phyloP scores from a whole-genome alignment of 2,888 invertebrate genomes.

The Acleris emargana region DNA sequence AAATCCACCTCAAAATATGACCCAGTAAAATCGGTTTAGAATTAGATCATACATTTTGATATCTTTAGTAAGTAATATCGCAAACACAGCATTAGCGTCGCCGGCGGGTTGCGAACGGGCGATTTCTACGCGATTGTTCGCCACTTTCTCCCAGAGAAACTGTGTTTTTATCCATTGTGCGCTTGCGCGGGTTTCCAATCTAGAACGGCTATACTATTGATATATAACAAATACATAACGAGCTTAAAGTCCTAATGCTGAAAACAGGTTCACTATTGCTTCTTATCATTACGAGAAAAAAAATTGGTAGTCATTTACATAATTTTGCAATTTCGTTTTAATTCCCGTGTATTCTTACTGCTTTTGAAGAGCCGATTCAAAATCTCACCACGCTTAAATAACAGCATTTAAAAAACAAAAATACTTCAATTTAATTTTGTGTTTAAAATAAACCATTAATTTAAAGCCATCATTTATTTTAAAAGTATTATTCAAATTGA shows the following conservation, averaged over 20 bases:
- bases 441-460: no score
- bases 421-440: no score
- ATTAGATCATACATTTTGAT: no score
- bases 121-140: constrained; percentile 64
- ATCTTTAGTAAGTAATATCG: not conserved
- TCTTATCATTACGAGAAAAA: no score
- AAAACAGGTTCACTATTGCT: no score
- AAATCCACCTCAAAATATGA: no score
- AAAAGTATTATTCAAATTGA: not conserved
- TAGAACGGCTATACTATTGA: constrained; percentile 38
- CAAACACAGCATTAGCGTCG: constrained; percentile 24
- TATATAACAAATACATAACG: not conserved
- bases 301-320: no score
- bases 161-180: constrained; percentile 74
- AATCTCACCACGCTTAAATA: not conserved
- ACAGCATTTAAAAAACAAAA: no score
- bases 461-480: no score
- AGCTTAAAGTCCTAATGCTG: not conserved
- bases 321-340: no score
- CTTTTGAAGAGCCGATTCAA: not conserved
- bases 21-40: no score
- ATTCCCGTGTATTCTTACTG: not conserved
- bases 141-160: constrained; percentile 82
- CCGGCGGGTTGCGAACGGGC: constrained; percentile 41
- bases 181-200: constrained; percentile 45